These are phyloP conservation scores for Lasioglossum vierecki DNA, from an alignment of 2,888 invertebrate genomes.

Conservation along the genomic window DNA sequence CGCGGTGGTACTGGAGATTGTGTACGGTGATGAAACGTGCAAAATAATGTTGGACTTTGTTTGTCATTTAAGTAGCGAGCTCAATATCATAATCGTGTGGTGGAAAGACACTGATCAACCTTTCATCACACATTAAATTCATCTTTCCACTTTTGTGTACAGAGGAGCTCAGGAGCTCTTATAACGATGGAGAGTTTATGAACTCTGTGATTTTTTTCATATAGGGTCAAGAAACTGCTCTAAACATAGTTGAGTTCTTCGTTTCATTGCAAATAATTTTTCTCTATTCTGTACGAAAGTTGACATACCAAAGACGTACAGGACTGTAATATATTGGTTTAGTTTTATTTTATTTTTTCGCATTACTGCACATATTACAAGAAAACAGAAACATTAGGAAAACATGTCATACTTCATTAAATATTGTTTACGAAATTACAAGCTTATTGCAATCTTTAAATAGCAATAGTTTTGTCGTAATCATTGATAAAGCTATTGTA, in stretches of 20 bases:
- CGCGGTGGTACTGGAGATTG: slow-evolving; percentile 80
- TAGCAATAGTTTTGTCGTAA: slow-evolving; percentile 73
- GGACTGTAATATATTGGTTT: slow-evolving; percentile 63
- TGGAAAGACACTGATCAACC: slow-evolving; percentile 62
- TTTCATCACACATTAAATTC: slow-evolving; percentile 62
- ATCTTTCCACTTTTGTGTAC: slow-evolving; percentile 60
- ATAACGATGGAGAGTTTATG: slow-evolving; percentile 54
- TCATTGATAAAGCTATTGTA: slow-evolving; percentile 63
- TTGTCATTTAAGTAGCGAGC: slow-evolving; percentile 72
- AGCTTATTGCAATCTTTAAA: slow-evolving; percentile 64
- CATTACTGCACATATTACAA: slow-evolving; percentile 59
- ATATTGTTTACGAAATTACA: slow-evolving; percentile 61
- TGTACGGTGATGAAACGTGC: slow-evolving; percentile 82
- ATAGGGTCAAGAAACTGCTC: slow-evolving; percentile 56
- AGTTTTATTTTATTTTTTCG: slow-evolving; percentile 53
- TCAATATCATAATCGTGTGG: slow-evolving; percentile 71
- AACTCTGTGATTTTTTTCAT: slow-evolving; percentile 59
- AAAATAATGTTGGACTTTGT: slow-evolving; percentile 64
- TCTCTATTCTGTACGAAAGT: slow-evolving; percentile 65
- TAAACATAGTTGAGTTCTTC: slow-evolving; percentile 57
- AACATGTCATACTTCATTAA: slow-evolving; percentile 60
- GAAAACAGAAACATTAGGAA: slow-evolving; percentile 44
- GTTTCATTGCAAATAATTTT: slow-evolving; percentile 52
- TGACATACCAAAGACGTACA: slow-evolving; percentile 68
- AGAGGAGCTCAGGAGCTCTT: slow-evolving; percentile 57